A percentile compares a stretch with the other conserved stretches of the same genome.
These are phyloP conservation scores for Cecidostiba fungosa DNA, from an alignment of 2,888 invertebrate species.

Conservation along the genomic window DNA sequence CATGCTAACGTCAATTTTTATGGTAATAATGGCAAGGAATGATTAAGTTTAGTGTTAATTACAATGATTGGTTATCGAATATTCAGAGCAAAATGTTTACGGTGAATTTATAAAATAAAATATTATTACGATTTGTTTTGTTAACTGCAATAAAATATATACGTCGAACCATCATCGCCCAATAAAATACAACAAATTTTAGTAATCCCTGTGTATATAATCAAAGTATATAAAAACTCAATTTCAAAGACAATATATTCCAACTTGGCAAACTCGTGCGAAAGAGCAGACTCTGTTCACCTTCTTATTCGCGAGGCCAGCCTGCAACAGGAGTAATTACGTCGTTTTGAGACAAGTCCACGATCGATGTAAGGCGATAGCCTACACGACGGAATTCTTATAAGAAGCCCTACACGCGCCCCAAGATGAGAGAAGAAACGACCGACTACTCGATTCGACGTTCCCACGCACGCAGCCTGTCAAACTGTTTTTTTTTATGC, in stretches of 20 bases:
- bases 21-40: too few relatives aligned
- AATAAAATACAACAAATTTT: too few relatives aligned
- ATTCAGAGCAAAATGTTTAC: too few relatives aligned
- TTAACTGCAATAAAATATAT: too few relatives aligned
- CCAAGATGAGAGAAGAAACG: constrained; percentile 41
- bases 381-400: constrained; percentile 70
- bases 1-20: too few relatives aligned
- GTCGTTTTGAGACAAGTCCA: constrained; percentile 47
- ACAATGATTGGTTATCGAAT: too few relatives aligned
- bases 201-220: too few relatives aligned
- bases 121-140: too few relatives aligned
- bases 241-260: neutral
- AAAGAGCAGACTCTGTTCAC: neutral
- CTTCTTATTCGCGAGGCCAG: neutral
- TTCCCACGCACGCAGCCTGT: constrained; percentile 52
- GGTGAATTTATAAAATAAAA: too few relatives aligned
- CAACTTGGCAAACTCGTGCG: neutral
- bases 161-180: too few relatives aligned
- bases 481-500: neutral
- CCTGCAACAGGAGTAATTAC: constrained; percentile 58
- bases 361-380: constrained; percentile 68
- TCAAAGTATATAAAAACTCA: too few relatives aligned
- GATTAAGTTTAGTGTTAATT: too few relatives aligned
- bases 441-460: constrained; percentile 37
- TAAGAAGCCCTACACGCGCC: constrained; percentile 69